Evolutionary conservation across 2,888 invertebrate genomes (phyloP).

Genomic region (Neelides folsomi): DNA sequence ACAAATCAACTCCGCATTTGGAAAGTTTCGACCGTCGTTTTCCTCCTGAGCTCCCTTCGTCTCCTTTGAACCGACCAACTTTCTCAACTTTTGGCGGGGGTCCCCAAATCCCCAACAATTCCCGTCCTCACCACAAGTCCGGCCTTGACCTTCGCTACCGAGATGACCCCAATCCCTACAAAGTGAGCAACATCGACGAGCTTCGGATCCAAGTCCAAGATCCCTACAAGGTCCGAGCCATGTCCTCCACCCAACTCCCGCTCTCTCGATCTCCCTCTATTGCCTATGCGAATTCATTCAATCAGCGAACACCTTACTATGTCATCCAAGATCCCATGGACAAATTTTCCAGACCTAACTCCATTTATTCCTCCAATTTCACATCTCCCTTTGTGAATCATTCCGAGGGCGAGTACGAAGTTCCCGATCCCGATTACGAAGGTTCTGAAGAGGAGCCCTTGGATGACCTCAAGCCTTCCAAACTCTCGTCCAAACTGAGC

Average conservation of each 20-base stretch:
- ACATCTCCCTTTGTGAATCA: no score
- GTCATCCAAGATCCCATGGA: no score
- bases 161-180: slow-evolving; percentile 33
- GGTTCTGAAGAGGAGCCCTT: slow-evolving; percentile 27
- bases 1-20: no score
- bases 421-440: slow-evolving; percentile 33
- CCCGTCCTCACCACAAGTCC: slow-evolving; percentile 7
- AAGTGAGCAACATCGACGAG: slow-evolving; percentile 32
- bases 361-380: no score
- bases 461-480: slow-evolving; percentile 9
- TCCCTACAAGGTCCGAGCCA: slow-evolving; percentile 18
- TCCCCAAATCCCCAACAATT: neutral
- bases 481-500: neutral
- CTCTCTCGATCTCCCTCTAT: no score
- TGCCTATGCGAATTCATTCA: no score
- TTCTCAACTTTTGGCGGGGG: slow-evolving; percentile 25
- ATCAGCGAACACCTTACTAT: no score
- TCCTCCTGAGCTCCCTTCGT: no score
- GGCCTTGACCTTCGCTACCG: slow-evolving; percentile 20
- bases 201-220: slow-evolving; percentile 32
- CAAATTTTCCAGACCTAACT: no score
- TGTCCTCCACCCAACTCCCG: no score
- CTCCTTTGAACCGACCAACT: slow-evolving; percentile 1
- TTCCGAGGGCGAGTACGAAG: slow-evolving; percentile 22
- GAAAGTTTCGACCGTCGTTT: no score